Percentiles rank a stretch among this genome's conserved stretches.
Evolutionary conservation across 2,888 invertebrate species (phyloP).

Genomic region (Pandemis cinnamomeana): DNA sequence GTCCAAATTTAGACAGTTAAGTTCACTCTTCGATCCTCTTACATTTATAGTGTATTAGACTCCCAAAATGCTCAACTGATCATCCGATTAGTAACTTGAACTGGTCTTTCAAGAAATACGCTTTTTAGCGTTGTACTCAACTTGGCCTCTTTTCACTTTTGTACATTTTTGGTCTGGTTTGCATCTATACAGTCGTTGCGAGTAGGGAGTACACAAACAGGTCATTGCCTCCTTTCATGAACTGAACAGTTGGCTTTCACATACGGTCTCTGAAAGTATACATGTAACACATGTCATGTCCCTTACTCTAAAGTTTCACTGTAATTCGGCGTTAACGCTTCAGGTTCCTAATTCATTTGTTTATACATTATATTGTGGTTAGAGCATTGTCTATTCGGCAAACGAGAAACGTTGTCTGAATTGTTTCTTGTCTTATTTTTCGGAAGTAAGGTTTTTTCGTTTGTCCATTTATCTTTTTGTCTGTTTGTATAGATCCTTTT

Average conservation of each 20-base stretch:
- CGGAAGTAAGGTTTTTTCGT: no score
- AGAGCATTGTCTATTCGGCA: neutral
- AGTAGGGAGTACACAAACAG: neutral
- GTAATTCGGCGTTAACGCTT: neutral
- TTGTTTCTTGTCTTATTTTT: neutral
- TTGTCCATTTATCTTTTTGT: no score
- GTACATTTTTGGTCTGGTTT: neutral
- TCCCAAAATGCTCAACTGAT: no score
- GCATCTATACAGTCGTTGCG: neutral
- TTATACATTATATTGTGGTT: neutral
- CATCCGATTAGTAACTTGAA: no score
- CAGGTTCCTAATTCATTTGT: slow-evolving; percentile 1
- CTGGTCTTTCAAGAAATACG: no score
- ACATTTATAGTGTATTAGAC: no score
- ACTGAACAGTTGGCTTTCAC: neutral
- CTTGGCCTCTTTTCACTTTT: neutral
- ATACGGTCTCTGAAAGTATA: neutral
- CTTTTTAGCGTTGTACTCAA: neutral
- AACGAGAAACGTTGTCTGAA: neutral
- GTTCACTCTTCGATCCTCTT: no score
- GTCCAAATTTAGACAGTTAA: no score
- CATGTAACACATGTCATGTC: neutral
- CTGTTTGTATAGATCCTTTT: no score
- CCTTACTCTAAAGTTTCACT: neutral
- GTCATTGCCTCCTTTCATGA: slow-evolving; percentile 11